A percentile compares a stretch with the other conserved stretches of the same genome.
These are phyloP conservation scores for Rhinophrynus dorsalis DNA, from an alignment of 2,797 vertebrate genomes.

Conservation along the genomic window DNA sequence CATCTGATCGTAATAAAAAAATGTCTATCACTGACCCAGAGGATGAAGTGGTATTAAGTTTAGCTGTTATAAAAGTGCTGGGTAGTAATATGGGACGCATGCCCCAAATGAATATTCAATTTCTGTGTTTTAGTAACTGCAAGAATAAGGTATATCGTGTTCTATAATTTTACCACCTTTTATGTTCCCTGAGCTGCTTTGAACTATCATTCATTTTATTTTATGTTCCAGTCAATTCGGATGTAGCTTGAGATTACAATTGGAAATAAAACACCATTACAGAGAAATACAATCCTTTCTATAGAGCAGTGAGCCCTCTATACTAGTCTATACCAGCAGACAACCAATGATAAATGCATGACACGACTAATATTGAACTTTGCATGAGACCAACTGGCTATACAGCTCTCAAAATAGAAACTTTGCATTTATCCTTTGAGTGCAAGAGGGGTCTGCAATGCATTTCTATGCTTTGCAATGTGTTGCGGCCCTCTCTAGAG, in stretches of 20 bases:
- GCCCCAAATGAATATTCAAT: conserved; percentile 23
- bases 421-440: conserved; percentile 2
- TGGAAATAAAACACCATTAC: conserved; percentile 62
- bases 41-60: no score
- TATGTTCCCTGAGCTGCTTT: conserved; percentile 38
- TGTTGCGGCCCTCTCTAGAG: no score
- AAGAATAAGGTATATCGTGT: conserved; percentile 44
- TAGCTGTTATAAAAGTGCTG: no score
- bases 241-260: conserved; percentile 57
- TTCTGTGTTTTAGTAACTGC: conserved; percentile 12
- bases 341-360: conserved; percentile 58
- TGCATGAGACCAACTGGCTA: conserved; percentile 48
- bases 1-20: no score
- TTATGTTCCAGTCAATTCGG: conserved; percentile 61
- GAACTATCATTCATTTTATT: conserved; percentile 59
- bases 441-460: no score
- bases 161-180: conserved; percentile 43
- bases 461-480: no score
- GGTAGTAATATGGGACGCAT: no score
- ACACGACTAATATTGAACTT: conserved; percentile 56
- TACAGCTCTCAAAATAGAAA: conserved; percentile 14
- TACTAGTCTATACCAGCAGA: conserved; percentile 50
- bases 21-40: no score
- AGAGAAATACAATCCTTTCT: conserved; percentile 62
- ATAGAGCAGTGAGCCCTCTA: conserved; percentile 44